Conservation (phyloP, 2,888 invertebrate species). For the Drosophila anceps region DNA sequence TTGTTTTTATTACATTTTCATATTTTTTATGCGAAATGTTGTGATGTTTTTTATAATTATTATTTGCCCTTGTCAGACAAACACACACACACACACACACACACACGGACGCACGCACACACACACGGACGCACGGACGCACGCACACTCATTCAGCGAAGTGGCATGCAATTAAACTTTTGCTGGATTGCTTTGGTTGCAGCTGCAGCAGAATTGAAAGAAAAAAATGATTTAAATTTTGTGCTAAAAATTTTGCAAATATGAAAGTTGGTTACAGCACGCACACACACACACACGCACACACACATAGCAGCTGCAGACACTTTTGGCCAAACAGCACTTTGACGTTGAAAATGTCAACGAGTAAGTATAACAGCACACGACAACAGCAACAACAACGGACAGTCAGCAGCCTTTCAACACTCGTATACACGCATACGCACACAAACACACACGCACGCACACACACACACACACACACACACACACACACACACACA, state of each 20-base stretch:
- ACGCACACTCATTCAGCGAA: slow-evolving; percentile 4
- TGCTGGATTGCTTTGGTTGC: slow-evolving; percentile 37
- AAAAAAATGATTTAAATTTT: slow-evolving; percentile 44
- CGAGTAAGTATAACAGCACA: slow-evolving; percentile 38
- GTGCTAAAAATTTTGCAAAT: slow-evolving; percentile 52
- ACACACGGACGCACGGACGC: no score
- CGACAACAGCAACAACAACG: slow-evolving; percentile 19
- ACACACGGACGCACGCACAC: no score
- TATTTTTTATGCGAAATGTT: slow-evolving; percentile 13
- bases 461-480: slow-evolving; percentile 11
- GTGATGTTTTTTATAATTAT: slow-evolving; percentile 11
- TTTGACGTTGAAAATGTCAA: slow-evolving; percentile 72
- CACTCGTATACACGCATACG: slow-evolving; percentile 16
- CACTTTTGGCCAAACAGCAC: slow-evolving; percentile 61
- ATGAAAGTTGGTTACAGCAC: slow-evolving; percentile 46
- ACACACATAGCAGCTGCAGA: slow-evolving; percentile 43
- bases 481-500: slow-evolving; percentile 13
- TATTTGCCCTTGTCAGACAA: slow-evolving; percentile 18
- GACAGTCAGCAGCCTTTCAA: slow-evolving; percentile 39
- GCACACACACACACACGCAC: not conserved
- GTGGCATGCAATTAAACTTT: slow-evolving; percentile 64
- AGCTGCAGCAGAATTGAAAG: slow-evolving; percentile 53
- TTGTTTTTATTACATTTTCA: slow-evolving; percentile 40
- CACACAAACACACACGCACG: slow-evolving; percentile 5
- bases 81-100: not conserved